Evolutionary conservation across 2,888 invertebrate species (phyloP), one percentile per base, ranked within the genome.

Genomic region (Rhamphomyia laevipes): DNA sequence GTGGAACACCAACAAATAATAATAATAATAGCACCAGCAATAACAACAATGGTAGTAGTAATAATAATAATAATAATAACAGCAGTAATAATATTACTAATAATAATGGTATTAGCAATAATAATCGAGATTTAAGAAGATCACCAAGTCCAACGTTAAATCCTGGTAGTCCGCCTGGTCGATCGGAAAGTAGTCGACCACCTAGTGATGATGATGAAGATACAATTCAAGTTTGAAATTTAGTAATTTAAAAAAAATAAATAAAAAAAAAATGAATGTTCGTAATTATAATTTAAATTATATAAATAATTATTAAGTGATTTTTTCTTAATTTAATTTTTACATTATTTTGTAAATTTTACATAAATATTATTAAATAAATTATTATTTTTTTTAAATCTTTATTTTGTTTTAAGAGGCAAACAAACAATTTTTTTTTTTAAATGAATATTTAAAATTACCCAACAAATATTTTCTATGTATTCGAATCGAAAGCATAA

Each of bases 91-190:
- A 50, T 54, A 30, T 18, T 31, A 38, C 12, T 45, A 38, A 41
- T 46, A 31, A 49, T 43, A 47, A 46, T 42, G 23, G 42, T 46
- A n/a, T 41, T 35, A 56, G 53, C 42, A 56, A 55, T 46, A 59
- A 55, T 42, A 59, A 21, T 38, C 51, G 51, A 43, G 55, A 53
- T 47, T 50, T 54, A 44, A 48, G 60, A 51, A 49, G 58, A 51
- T 58, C 61, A 45, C 70, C 70, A 12, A 71, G 71, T 60, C 71
- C 71, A 3, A 69, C 71, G 27, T 50, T 71, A 27, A 70, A 71
- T 59, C 71, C 71, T 18, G 71, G 71, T 38, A 71, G 71, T 58
- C 71, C 71, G 48, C 70, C 70, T 2, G 69, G 70, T 1, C 63
- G 70, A 23, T 70, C 71, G 11, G 70, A 70, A 53, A 69, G 70